These are phyloP conservation scores for Lacanobia oleracea DNA, from an alignment of 2,888 invertebrate species.

Conservation along the genomic window DNA sequence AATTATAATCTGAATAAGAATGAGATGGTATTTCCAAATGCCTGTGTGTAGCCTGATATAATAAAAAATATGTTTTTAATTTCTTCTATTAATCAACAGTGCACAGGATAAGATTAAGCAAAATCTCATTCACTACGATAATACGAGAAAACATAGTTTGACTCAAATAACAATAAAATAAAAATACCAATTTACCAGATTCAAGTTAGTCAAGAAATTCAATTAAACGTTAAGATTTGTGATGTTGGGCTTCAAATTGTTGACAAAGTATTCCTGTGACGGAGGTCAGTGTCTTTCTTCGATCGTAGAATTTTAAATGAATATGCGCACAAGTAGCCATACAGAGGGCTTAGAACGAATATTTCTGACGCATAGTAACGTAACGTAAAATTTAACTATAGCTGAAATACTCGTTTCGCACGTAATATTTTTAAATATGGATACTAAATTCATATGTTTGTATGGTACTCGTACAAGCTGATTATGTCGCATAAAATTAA, in stretches of 20 bases:
- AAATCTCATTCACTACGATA: conserved; percentile 37
- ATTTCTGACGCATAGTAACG: too few relatives aligned
- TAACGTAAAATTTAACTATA: too few relatives aligned
- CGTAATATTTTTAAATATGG: too few relatives aligned
- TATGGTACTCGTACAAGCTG: too few relatives aligned
- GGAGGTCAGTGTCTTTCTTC: not conserved
- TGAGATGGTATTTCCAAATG: not conserved
- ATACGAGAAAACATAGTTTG: conserved; percentile 28
- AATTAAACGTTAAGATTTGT: conserved; percentile 8
- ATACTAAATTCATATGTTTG: too few relatives aligned
- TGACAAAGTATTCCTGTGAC: not conserved
- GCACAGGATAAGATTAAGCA: conserved; percentile 21
- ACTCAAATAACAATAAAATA: not conserved
- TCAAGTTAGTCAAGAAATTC: not conserved
- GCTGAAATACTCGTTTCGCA: too few relatives aligned
- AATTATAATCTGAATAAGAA: not conserved
- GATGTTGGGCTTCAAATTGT: conserved; percentile 35
- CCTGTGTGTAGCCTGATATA: not conserved
- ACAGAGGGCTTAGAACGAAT: too few relatives aligned
- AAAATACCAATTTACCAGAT: not conserved
- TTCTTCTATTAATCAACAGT: conserved; percentile 45
- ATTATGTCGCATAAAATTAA: too few relatives aligned
- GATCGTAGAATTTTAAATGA: conserved; percentile 14
- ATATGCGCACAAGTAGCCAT: conserved; percentile 27
- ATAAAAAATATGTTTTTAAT: not conserved